Evolutionary conservation across 2,797 vertebrate genomes (phyloP).

Genomic region (Sebastes melanostomus): DNA sequence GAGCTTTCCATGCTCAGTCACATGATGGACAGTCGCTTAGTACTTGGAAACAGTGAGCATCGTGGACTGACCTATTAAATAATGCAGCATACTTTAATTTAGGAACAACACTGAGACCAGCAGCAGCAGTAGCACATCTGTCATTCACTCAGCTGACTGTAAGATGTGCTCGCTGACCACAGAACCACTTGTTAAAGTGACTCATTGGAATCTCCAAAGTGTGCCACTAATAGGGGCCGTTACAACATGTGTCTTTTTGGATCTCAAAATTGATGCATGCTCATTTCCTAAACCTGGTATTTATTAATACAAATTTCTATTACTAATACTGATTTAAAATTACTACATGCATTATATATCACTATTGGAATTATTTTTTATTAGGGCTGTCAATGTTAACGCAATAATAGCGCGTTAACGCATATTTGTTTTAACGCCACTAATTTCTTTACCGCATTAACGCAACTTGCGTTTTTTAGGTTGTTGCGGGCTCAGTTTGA

Average conservation of each 20-base stretch:
- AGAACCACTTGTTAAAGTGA: neutral
- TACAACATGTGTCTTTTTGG: neutral
- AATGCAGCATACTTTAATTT: neutral
- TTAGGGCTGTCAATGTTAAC: too few species aligned
- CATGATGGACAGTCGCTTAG: conserved; percentile 36
- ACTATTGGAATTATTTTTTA: too few species aligned
- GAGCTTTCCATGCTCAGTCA: conserved; percentile 41
- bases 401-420: too few species aligned
- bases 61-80: neutral
- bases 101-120: neutral
- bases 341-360: too few species aligned
- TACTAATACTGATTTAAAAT: too few species aligned
- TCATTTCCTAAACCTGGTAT: neutral
- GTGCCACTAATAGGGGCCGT: neutral
- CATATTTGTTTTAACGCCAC: too few species aligned
- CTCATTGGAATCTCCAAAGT: neutral
- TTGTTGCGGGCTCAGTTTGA: too few species aligned
- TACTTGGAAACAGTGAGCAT: conserved; percentile 13
- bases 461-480: too few species aligned
- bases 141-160: neutral
- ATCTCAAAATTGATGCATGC: neutral
- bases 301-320: neutral
- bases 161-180: neutral
- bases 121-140: neutral
- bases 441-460: too few species aligned